phyloP scores from a whole-genome alignment of 30 jellyfish, hydroid and myxozoan genomes.

The Hydractinia symbiolongicarpus region DNA sequence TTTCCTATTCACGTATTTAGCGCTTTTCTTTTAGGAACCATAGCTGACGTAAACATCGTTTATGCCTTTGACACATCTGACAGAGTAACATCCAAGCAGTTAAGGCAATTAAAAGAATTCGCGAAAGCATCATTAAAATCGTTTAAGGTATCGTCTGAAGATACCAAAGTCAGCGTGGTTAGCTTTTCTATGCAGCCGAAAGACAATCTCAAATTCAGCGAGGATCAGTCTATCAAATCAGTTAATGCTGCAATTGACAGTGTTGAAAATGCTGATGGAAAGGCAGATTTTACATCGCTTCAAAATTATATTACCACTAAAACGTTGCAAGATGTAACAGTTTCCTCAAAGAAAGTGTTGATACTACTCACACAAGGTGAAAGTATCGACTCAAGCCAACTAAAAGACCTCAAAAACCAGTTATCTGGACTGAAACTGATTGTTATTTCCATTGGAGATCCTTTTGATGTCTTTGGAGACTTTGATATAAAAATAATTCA shows the following conservation, averaged over 20 bases:
- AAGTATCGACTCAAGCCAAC: neutral
- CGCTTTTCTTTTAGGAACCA: too few relatives aligned
- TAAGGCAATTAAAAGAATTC: conserved; percentile 1
- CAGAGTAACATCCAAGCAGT: neutral
- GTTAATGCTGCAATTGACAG: too few relatives aligned
- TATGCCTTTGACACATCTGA: conserved; percentile 47
- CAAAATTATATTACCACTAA: too few relatives aligned
- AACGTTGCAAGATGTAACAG: too few relatives aligned
- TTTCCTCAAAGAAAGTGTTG: neutral
- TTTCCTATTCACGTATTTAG: too few relatives aligned
- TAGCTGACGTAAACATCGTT: conserved; percentile 9
- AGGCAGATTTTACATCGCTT: too few relatives aligned
- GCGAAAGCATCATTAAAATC: neutral
- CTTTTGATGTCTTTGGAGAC: neutral
- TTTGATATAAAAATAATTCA: too few relatives aligned
- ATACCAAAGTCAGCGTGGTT: neutral
- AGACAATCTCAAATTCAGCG: too few relatives aligned
- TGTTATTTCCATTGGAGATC: neutral
- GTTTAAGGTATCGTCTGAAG: neutral
- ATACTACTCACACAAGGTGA: neutral
- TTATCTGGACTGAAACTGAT: neutral
- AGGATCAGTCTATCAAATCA: too few relatives aligned
- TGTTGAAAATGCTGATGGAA: too few relatives aligned
- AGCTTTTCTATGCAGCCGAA: neutral
- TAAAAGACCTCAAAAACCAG: neutral